These are phyloP conservation scores for Drosophila demipolita DNA, from an alignment of 2,888 invertebrate species.

Conservation along the genomic window DNA sequence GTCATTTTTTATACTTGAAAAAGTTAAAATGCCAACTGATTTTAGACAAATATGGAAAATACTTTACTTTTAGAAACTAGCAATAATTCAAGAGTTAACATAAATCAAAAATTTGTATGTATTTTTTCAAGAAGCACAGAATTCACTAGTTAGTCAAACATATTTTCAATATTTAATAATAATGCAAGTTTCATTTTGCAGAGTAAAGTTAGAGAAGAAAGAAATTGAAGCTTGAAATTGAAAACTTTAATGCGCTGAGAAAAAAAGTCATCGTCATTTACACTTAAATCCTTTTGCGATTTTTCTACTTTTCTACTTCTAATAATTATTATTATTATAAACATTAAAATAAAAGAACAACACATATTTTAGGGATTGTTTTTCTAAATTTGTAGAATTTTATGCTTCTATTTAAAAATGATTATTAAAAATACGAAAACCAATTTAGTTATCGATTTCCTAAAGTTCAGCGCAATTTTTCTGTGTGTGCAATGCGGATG, in stretches of 20 bases:
- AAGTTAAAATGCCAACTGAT: background rate
- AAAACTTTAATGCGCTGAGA: background rate
- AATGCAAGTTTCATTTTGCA: background rate
- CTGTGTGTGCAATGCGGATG: background rate
- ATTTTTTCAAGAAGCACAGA: background rate
- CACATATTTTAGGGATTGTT: rapidly evolving
- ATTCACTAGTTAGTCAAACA: background rate
- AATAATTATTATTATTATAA: background rate
- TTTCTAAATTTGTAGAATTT: background rate
- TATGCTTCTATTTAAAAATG: background rate
- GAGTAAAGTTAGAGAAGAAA: background rate
- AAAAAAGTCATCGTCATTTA: background rate
- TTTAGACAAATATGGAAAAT: background rate
- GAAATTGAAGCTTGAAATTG: background rate
- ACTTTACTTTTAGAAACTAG: background rate
- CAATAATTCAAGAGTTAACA: background rate
- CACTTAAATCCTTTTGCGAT: too few species aligned
- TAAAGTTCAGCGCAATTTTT: background rate
- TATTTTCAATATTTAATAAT: background rate
- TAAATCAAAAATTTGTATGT: too few species aligned
- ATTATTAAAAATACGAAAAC: background rate
- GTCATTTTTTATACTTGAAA: background rate
- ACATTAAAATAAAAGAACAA: background rate
- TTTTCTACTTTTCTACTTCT: too few species aligned
- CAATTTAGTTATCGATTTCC: background rate